phyloP scores from a whole-genome alignment of 2,888 invertebrate species.

The Caenorhabditis virilis region DNA sequence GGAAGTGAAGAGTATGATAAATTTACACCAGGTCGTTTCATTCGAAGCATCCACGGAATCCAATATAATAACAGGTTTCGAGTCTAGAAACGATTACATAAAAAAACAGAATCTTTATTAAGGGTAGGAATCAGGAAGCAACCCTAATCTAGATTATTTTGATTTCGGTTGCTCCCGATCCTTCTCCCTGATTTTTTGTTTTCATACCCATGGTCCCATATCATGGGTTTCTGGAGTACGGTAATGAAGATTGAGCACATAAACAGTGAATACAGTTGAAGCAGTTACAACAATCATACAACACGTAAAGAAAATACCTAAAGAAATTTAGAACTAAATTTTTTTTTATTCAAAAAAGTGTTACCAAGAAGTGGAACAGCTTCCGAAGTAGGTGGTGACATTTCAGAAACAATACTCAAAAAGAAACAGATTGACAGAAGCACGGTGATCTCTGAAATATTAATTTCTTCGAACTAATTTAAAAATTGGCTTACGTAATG shows the following conservation, averaged over 20 bases:
- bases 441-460: conserved; percentile 67
- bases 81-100: conserved; percentile 48
- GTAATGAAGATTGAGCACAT: conserved; percentile 68
- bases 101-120: neutral
- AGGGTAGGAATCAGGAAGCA: too few relatives aligned
- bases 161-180: too few relatives aligned
- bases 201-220: conserved; percentile 63
- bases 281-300: conserved; percentile 69
- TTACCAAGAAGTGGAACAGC: conserved; percentile 91
- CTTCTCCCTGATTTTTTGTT: neutral
- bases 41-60: conserved; percentile 67
- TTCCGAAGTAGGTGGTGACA: conserved; percentile 97
- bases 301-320: conserved; percentile 68
- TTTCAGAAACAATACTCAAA: conserved; percentile 95
- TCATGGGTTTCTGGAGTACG: conserved; percentile 68
- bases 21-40: conserved; percentile 65
- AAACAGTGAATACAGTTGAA: conserved; percentile 68
- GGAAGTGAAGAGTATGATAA: conserved; percentile 62
- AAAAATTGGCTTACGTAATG: conserved; percentile 78
- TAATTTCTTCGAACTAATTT: neutral
- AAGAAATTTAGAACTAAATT: conserved; percentile 73
- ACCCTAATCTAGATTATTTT: neutral
- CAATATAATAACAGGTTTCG: conserved; percentile 65
- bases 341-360: too few relatives aligned
- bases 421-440: conserved; percentile 92